Percentiles rank a stretch among this genome's conserved stretches.
Evolutionary conservation across 2,888 invertebrate species (phyloP).

Genomic region (Anticlea derivata): DNA sequence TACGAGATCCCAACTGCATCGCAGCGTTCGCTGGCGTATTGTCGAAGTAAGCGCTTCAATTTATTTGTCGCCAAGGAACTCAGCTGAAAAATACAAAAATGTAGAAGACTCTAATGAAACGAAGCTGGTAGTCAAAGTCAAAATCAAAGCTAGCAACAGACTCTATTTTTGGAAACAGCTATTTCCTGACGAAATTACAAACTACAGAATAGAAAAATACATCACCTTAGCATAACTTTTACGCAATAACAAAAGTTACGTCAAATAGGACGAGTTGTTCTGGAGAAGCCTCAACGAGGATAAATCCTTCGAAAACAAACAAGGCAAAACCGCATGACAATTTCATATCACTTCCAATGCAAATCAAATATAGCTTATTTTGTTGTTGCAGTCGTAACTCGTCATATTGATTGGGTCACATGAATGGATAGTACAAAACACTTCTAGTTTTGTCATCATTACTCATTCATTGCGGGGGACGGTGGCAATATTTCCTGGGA

Average conservation of each 20-base stretch:
- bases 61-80: background rate
- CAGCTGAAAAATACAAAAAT: too few species aligned
- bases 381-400: slow-evolving; percentile 1
- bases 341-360: slow-evolving; percentile 20
- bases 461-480: slow-evolving; percentile 13
- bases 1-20: slow-evolving; percentile 31
- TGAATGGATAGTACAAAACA: slow-evolving; percentile 23
- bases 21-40: background rate
- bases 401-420: slow-evolving; percentile 12
- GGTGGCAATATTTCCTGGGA: slow-evolving; percentile 9
- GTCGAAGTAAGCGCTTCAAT: background rate
- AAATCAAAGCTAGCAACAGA: slow-evolving; percentile 25
- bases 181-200: slow-evolving; percentile 3
- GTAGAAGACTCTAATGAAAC: background rate
- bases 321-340: slow-evolving; percentile 27
- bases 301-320: slow-evolving; percentile 25
- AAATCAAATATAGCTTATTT: slow-evolving; percentile 19
- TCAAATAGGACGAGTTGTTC: slow-evolving; percentile 13
- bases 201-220: slow-evolving; percentile 6
- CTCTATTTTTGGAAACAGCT: slow-evolving; percentile 9
- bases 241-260: slow-evolving; percentile 15
- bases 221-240: slow-evolving; percentile 4
- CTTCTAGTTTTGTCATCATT: slow-evolving; percentile 20
- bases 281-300: slow-evolving; percentile 18
- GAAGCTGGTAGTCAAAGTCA: too few species aligned